Percentiles rank a stretch among this genome's conserved stretches.
Conservation (phyloP, 2,113 vertebrate species). For the Hemicordylus capensis region DNA sequence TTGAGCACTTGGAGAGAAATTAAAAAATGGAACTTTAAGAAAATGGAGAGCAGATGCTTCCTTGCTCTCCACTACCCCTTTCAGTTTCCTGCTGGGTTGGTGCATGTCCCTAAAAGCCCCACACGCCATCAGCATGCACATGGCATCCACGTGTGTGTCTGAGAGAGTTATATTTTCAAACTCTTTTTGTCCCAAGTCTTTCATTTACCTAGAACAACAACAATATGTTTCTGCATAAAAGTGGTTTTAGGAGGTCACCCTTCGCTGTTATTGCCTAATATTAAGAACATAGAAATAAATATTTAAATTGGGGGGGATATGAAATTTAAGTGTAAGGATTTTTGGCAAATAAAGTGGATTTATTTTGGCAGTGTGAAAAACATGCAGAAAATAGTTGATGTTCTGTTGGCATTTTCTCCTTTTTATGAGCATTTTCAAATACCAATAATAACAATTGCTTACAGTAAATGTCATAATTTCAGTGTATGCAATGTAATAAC, state of each 20-base stretch:
- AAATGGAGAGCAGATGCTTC: no score
- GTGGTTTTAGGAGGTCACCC: background rate
- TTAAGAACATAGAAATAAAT: background rate
- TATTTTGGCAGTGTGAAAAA: background rate
- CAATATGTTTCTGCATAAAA: background rate
- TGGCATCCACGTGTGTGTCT: no score
- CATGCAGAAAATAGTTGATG: background rate
- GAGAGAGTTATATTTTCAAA: background rate
- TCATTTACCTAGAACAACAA: background rate
- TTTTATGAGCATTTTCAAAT: background rate
- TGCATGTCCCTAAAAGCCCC: no score
- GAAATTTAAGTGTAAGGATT: background rate
- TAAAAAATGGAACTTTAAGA: no score
- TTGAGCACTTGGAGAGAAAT: no score
- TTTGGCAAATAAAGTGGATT: background rate
- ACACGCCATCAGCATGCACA: no score
- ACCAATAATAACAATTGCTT: background rate
- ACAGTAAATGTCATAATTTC: background rate
- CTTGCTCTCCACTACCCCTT: no score
- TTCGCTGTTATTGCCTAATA: background rate
- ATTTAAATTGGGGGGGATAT: background rate
- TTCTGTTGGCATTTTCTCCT: background rate
- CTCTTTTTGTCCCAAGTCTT: background rate
- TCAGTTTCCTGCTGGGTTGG: no score
- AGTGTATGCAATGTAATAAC: background rate